Percentiles rank a stretch among this genome's conserved stretches.
phyloP scores from a whole-genome alignment of 2,113 vertebrate species.

The Rhabdomys dilectus region DNA sequence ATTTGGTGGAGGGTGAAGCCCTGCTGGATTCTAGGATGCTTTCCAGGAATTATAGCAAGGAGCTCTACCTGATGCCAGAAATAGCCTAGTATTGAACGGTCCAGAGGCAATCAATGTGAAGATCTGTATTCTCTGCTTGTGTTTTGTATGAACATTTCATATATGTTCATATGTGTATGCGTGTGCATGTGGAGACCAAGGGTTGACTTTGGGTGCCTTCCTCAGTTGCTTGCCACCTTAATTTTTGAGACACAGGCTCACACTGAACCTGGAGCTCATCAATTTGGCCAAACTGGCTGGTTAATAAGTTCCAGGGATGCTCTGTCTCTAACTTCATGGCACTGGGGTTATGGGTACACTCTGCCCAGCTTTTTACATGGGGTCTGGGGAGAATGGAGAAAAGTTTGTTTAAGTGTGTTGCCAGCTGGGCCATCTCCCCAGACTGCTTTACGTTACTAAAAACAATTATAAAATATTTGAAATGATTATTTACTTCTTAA shows the following conservation, averaged over 20 bases:
- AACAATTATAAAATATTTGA: conserved; percentile 40
- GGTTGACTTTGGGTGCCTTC: background rate
- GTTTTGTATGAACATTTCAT: too few species aligned
- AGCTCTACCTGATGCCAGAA: background rate
- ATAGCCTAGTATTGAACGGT: background rate
- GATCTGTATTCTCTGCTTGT: background rate
- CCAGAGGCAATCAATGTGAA: background rate
- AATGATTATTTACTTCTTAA: conserved; percentile 19
- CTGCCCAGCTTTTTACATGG: background rate
- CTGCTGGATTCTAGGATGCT: background rate
- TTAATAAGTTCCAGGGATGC: background rate
- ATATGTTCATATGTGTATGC: background rate
- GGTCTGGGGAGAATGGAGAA: background rate
- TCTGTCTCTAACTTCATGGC: too few species aligned
- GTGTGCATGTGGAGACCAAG: too few species aligned
- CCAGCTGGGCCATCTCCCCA: too few species aligned
- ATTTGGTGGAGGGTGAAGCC: background rate
- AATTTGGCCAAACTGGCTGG: background rate
- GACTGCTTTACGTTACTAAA: background rate
- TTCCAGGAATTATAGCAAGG: background rate
- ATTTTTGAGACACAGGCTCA: background rate
- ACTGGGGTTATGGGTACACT: background rate
- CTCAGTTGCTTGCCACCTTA: background rate
- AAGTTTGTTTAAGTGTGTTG: background rate
- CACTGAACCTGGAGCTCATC: background rate